Base-by-base conservation (phyloP, 1,140 invertebrate species). In the Oryctes rhinoceros region DNA sequence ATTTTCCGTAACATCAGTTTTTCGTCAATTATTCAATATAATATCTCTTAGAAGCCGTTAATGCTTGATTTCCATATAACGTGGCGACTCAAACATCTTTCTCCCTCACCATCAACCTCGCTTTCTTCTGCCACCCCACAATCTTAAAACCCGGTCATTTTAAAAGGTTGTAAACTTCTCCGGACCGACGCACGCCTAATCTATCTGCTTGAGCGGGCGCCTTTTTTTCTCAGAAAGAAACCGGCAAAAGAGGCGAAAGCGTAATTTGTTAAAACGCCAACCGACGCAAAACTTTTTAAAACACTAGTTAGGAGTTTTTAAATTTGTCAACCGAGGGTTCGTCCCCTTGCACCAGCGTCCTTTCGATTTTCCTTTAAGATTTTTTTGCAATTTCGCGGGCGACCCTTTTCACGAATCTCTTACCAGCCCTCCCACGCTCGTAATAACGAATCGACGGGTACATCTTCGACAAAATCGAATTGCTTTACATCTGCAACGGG, bases 271-370 rank as follows among this genome's bases (percentile, higher is more conserved):
- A 74, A 74, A 74, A 74, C 24, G 20, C n/a, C 67, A 74, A 4
- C 18, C 24, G 67, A 37, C 67, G 59, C 59, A n/a, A 18, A 74
- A 74, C n/a, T 24, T 59, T 74, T 74, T 74, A 74, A 74, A 74
- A 74, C 67, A 74, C 67, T 74, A 74, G 67, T 74, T 74, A 74
- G n/a, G 67, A 37, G 67, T 74, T 74, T 74, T 74, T 74, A 74
- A 74, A 74, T 74, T 74, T 74, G 67, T 74, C 67, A 13, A 15
- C 53, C n/a, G n/a, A n/a, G n/a, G n/a, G n/a, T n/a, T n/a, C n/a
- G n/a, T n/a, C n/a, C n/a, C n/a, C n/a, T n/a, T n/a, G n/a, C n/a
- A n/a, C 53, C 39, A 3, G 7, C 39, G 53, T 3, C 4, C 10
- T 3, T 53, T 53, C 10, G 10, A 15, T 3, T 13, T 59, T 15